Evolutionary conservation across 2,797 vertebrate species (phyloP).

Genomic region (Hippopotamyrus pictus): DNA sequence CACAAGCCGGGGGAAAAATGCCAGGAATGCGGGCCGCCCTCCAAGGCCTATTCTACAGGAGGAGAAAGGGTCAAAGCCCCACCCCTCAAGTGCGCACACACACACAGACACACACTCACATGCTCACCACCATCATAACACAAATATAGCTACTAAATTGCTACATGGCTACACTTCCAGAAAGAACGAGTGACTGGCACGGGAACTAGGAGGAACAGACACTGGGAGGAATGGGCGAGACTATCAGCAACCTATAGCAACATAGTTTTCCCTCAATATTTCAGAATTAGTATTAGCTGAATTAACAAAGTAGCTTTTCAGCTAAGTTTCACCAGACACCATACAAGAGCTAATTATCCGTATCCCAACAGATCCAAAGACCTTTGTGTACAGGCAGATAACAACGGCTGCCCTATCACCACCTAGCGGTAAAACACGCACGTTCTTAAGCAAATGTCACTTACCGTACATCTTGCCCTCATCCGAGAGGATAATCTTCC

Average conservation of each 20-base stretch:
- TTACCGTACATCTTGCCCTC: constrained; percentile 98
- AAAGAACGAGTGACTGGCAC: background rate
- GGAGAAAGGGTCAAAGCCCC: constrained; percentile 38
- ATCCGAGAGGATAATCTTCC: constrained; percentile 94
- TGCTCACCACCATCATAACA: background rate
- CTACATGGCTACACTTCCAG: background rate
- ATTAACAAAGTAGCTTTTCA: background rate
- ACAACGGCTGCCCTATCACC: background rate
- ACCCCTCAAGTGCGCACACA: constrained; percentile 22
- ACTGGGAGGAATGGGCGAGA: background rate
- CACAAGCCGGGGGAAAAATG: constrained; percentile 34
- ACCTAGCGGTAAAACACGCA: background rate
- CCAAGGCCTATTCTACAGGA: constrained; percentile 44
- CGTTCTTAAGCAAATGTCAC: constrained; percentile 29
- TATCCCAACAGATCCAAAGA: background rate
- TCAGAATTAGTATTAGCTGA: background rate
- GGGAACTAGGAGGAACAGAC: background rate
- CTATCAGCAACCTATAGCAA: background rate
- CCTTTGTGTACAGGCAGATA: background rate
- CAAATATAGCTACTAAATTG: background rate
- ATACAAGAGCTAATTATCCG: background rate
- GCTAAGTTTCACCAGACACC: background rate
- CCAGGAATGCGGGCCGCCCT: constrained; percentile 42
- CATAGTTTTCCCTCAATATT: background rate
- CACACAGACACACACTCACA: background rate